Evolutionary conservation across 2,113 vertebrate species (phyloP), one percentile per base, ranked within the genome.

Genomic region (Phoenicopterus ruber): DNA sequence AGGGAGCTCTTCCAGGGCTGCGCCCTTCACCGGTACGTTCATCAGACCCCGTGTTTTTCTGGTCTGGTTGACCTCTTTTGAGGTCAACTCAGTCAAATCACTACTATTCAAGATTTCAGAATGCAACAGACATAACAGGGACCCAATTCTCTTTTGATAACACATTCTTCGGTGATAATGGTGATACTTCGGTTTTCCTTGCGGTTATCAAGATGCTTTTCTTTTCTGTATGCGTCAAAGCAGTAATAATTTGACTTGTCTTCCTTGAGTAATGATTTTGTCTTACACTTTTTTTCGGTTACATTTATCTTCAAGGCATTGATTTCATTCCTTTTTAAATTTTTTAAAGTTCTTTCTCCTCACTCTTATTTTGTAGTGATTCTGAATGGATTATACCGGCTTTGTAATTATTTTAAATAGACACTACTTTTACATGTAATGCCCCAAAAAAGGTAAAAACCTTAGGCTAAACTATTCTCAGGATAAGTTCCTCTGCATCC

Each of bases 261-360:
- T 94, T 93, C 66, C 86, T 47, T 94, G 86, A 96, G 80, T 84
- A 87, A 96, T 92, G 86, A 91, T 96, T 96, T 96, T 72, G 65
- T 74, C 83, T 87, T 61, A 86, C 15, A 72, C 69, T 86, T 92
- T 82, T 42, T 93, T 80, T 50, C 40, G 42, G 61, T 82, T 85
- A 61, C 91, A 71, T 92, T 92, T 96, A 67, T 95, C 86, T 96
- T 86, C 44, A 32, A 82, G 83, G 73, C 91, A 93, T 69, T 87
- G 86, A 92, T 94, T 94, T 85, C 11, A 21, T 84, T 92, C 86
- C 69, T 87, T 79, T 95, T 65, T 3, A 96, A 78, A 46, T 57
- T 77, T 95, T 88, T 92, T 86, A 26, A 76, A 76, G 31, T 77
- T 92, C 69, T 62, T 94, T 93, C 58, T 78, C 55, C 29, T 87